These are phyloP conservation scores for Lonchura striata DNA, from an alignment of 2,113 vertebrate genomes.

Conservation along the genomic window DNA sequence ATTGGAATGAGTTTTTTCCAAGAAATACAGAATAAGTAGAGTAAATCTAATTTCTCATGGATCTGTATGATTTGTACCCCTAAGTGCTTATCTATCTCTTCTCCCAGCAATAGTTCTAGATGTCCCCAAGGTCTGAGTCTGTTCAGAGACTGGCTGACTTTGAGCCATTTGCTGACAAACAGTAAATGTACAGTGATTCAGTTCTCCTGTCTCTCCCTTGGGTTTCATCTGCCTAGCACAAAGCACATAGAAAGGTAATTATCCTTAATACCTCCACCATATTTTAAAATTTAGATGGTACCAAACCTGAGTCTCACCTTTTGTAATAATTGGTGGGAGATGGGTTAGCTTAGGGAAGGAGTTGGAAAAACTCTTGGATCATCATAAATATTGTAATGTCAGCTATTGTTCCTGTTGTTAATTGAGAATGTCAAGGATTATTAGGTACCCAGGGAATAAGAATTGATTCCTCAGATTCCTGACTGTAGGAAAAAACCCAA, in stretches of 20 bases:
- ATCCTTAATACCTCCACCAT: background rate
- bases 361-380: background rate
- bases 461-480: slow-evolving; percentile 38
- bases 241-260: background rate
- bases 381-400: slow-evolving; percentile 23
- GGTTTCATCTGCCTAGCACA: background rate
- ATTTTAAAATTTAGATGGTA: background rate
- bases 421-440: slow-evolving; percentile 19
- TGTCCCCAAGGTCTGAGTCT: background rate
- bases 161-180: background rate
- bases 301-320: background rate
- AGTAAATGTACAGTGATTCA: background rate
- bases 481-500: background rate
- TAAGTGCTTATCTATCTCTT: background rate
- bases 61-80: background rate
- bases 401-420: slow-evolving; percentile 27
- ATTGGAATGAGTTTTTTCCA: background rate
- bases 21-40: background rate
- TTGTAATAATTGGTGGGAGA: background rate
- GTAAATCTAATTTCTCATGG: background rate
- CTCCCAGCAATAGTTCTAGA: background rate
- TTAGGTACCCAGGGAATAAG: slow-evolving; percentile 13
- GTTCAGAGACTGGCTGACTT: background rate
- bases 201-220: background rate
- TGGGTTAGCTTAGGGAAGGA: background rate